Base-by-base conservation (phyloP, 2,113 vertebrate species). In the Penelope pileata region DNA sequence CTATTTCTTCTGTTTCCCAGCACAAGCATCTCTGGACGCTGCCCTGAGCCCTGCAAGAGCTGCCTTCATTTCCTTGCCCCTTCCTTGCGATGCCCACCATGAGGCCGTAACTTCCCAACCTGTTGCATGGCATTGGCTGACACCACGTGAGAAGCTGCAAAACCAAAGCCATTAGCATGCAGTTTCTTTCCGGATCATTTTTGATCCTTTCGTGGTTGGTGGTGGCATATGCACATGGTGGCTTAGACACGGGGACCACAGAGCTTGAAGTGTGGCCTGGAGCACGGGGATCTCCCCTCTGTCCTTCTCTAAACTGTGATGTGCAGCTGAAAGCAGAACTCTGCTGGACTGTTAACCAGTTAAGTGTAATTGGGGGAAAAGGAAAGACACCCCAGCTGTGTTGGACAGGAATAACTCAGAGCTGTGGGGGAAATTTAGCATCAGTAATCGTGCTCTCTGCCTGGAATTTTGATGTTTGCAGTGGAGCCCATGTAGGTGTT, bases 171-270 rank as follows among this genome's bases (percentile, higher is more conserved):
- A 2, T 40, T n/a, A 58, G 16, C 5, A 8, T 0, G 1, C 3
- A 1, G 16, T 59, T 94, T 43, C 67, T 77, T 40, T n/a, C 76
- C 67, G 7, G 45, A 1, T 64, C 15, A 5, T 13, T 66, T 82
- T 6, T 38, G 17, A 26, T 23, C 42, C 38, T 38, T 74, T 50
- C 43, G 67, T 89, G 67, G 66, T 60, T 8, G 64, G 12, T 51
- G 53, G 9, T 42, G 18, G 30, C 32, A n/a, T 66, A 22, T 17
- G 15, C 0, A 0, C 3, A 6, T 34, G 36, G 47, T 60, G 34
- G 5, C 27, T 15, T 32, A 50, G 54, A 8, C n/a, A 15, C 6
- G 38, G 6, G 43, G 47, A 23, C 68, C 34, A 48, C 51, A 64
- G 29, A 69, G 64, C 74, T 64, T 43, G 16, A 0, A 16, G 17